Conservation (phyloP, 2,797 vertebrate genomes). For the Percopsis omiscomaycus region DNA sequence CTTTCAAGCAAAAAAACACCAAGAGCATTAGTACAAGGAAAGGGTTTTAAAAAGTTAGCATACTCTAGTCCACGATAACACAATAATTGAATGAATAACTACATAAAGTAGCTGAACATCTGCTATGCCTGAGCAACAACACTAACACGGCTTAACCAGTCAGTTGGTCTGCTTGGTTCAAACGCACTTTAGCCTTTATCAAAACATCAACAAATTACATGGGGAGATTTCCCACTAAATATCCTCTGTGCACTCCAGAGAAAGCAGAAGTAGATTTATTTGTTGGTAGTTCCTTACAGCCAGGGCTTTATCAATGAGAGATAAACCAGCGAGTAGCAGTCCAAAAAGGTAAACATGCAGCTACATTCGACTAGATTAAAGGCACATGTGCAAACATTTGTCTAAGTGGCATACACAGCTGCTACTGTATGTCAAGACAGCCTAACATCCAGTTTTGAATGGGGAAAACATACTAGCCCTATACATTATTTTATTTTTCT, state of each 20-base stretch:
- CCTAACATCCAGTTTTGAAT: slow-evolving; percentile 16
- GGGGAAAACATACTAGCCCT: slow-evolving; percentile 15
- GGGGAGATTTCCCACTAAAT: slow-evolving; percentile 44
- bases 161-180: neutral
- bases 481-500: slow-evolving; percentile 3
- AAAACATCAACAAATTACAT: slow-evolving; percentile 39
- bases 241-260: slow-evolving; percentile 7
- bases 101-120: slow-evolving; percentile 6
- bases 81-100: neutral
- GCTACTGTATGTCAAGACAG: slow-evolving; percentile 20
- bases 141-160: neutral
- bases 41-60: neutral
- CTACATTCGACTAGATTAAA: slow-evolving; percentile 51
- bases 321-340: slow-evolving; percentile 53
- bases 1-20: neutral
- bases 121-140: neutral
- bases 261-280: slow-evolving; percentile 62
- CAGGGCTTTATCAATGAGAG: slow-evolving; percentile 52
- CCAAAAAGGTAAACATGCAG: slow-evolving; percentile 67
- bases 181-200: neutral
- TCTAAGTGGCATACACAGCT: slow-evolving; percentile 37
- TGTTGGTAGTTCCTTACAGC: slow-evolving; percentile 46
- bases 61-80: too few relatives aligned
- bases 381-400: slow-evolving; percentile 60
- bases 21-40: neutral